Base-by-base conservation (phyloP, 2,888 invertebrate genomes). In the Parnassius glacialis region DNA sequence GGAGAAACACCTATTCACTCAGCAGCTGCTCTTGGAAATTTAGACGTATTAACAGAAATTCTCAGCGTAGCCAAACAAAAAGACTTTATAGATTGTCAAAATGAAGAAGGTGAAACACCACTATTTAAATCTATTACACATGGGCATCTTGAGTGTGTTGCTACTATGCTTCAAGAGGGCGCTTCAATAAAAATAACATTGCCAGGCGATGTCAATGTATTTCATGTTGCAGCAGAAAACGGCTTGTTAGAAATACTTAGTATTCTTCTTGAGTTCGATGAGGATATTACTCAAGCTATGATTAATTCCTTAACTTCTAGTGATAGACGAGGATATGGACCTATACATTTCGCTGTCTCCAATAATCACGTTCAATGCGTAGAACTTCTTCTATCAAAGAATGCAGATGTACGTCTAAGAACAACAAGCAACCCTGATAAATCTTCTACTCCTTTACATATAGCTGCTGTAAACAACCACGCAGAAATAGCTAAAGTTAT, bases 191-290 rank as follows among this genome's bases (percentile, higher is more conserved):
- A 85, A 69, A 78, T 86, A 13, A 83, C 78, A 55, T 71, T 92
- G 52, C 84, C 86, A 13, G 90, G 90, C 16, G 83, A 91, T 34
- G 79, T 89, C 0, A 94, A 92, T 50, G 90, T 94, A 54, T 80
- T 94, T n/a, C 94, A 94, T 67, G 79, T 93, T 62, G 94, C 94
- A 45, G 92, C 93, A 50, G 92, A 92, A 69, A 75, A 87, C 67
- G 93, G 94, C 0, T 86, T 93, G 64, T 68, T 85, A 16, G 90
- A 92, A 59, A 92, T 94, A 70, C 85, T 94, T 10, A 87, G 87
- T 73, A 78, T 85, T 34, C 79, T 94, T 52, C 72, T 94, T 42
- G 84, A 86, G 72, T 74, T 86, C 74, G 75, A 92, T 74, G 76
- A 89, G 78, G 67, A 74, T 16, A 70, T 86, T 3, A 80, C 87